phyloP scores from a whole-genome alignment of 2,113 vertebrate genomes.

The Pipa parva region DNA sequence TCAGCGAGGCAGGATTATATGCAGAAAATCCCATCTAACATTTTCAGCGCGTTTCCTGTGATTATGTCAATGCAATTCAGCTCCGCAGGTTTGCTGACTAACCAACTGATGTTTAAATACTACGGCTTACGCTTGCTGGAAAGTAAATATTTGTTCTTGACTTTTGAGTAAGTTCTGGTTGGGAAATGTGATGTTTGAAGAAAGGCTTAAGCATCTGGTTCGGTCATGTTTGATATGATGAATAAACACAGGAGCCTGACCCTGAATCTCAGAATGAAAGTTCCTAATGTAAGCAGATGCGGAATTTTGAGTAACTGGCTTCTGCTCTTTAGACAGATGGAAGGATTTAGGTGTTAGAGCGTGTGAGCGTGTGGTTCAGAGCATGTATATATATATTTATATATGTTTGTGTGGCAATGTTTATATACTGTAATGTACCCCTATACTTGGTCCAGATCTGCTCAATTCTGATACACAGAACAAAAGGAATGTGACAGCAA shows the following conservation, averaged over 20 bases:
- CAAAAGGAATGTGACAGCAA: too few relatives aligned
- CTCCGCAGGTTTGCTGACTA: conserved; percentile 9
- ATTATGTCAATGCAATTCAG: conserved; percentile 26
- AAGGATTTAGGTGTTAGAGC: too few relatives aligned
- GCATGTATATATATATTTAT: too few relatives aligned
- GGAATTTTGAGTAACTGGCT: too few relatives aligned
- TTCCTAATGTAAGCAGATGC: conserved; percentile 16
- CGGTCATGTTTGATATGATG: conserved; percentile 26
- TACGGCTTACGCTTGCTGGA: conserved; percentile 8
- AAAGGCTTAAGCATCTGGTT: conserved; percentile 12
- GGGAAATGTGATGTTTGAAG: conserved; percentile 15
- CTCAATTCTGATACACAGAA: too few relatives aligned
- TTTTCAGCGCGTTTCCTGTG: conserved; percentile 23
- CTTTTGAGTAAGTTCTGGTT: conserved; percentile 12
- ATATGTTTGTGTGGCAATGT: too few relatives aligned
- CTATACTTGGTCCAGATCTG: too few relatives aligned
- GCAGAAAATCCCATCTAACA: conserved; percentile 22
- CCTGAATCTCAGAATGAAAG: conserved; percentile 21
- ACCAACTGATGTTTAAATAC: conserved; percentile 20
- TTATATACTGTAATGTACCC: too few relatives aligned
- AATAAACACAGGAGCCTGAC: conserved; percentile 11
- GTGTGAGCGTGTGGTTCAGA: too few relatives aligned
- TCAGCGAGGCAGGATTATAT: conserved; percentile 29
- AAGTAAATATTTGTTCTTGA: conserved; percentile 27
- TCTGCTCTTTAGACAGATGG: too few relatives aligned